Conservation (phyloP, 2,888 invertebrate genomes). For the Plagiodera versicolora region DNA sequence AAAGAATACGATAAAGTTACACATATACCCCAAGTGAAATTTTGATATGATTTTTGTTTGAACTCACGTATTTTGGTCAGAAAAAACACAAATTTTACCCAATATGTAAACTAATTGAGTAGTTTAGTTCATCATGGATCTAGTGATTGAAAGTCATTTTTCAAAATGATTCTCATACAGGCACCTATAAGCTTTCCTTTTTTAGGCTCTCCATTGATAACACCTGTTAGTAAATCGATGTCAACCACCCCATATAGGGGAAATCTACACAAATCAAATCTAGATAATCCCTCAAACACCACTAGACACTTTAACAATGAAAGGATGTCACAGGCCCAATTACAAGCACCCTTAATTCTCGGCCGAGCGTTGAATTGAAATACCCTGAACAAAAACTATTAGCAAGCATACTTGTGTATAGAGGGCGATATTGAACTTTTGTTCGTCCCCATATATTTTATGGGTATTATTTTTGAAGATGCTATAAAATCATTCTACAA, state of each 20-base stretch:
- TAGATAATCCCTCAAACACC: conserved; percentile 50
- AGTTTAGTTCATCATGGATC: too few relatives aligned
- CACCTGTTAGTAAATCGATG: conserved; percentile 27
- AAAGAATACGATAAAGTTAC: too few relatives aligned
- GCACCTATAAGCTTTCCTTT: background rate
- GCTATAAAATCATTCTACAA: too few relatives aligned
- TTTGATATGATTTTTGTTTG: too few relatives aligned
- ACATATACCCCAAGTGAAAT: too few relatives aligned
- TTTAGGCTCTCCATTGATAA: conserved; percentile 8
- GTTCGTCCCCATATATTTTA: too few relatives aligned
- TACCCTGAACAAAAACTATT: background rate
- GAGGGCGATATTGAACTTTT: background rate
- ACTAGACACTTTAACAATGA: conserved; percentile 46
- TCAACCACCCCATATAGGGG: conserved; percentile 13
- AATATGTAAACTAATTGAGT: too few relatives aligned
- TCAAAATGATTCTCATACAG: background rate
- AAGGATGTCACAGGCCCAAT: conserved; percentile 45
- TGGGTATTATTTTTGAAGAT: background rate
- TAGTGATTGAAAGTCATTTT: background rate
- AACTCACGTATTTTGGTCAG: too few relatives aligned
- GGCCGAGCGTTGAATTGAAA: background rate
- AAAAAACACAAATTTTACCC: too few relatives aligned
- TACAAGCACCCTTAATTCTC: conserved; percentile 41
- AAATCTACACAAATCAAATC: conserved; percentile 46
- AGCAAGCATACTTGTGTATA: background rate